phyloP scores from a whole-genome alignment of 2,797 vertebrate species.

The Taenioides sp. region DNA sequence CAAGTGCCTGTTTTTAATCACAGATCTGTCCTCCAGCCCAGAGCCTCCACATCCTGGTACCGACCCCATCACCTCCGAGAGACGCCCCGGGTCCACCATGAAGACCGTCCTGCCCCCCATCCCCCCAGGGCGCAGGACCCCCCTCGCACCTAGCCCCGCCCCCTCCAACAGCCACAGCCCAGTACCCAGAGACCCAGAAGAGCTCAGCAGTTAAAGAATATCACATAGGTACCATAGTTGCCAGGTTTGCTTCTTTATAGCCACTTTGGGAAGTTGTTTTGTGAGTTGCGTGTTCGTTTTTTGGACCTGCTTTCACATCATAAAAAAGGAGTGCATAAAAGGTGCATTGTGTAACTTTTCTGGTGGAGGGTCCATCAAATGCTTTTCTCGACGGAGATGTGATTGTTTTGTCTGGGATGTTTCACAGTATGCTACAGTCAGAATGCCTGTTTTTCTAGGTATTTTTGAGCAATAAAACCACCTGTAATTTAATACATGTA shows the following conservation, averaged over 20 bases:
- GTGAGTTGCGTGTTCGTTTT: too few relatives aligned
- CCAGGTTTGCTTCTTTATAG: neutral
- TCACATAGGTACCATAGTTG: neutral
- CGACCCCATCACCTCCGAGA: slow-evolving; percentile 27
- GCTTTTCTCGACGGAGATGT: too few relatives aligned
- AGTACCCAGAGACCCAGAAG: neutral
- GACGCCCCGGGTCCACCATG: slow-evolving; percentile 70
- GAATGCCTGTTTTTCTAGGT: too few relatives aligned
- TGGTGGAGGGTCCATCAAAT: too few relatives aligned
- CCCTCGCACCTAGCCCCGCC: neutral
- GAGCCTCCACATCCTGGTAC: slow-evolving; percentile 24
- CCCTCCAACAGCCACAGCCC: slow-evolving; percentile 24
- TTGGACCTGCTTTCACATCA: too few relatives aligned
- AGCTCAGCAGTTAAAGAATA: slow-evolving; percentile 2
- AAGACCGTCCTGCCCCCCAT: slow-evolving; percentile 86
- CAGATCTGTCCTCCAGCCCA: slow-evolving; percentile 39
- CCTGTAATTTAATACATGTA: too few relatives aligned
- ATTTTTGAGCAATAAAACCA: too few relatives aligned
- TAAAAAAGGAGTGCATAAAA: too few relatives aligned
- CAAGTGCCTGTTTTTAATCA: slow-evolving; percentile 12
- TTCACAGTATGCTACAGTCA: too few relatives aligned
- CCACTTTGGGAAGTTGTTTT: too few relatives aligned
- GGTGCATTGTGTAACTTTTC: too few relatives aligned
- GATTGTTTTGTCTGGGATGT: too few relatives aligned
- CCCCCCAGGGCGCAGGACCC: slow-evolving; percentile 72